These are phyloP conservation scores for Agonopterix arenella DNA, from an alignment of 2,888 invertebrate genomes.

Conservation along the genomic window DNA sequence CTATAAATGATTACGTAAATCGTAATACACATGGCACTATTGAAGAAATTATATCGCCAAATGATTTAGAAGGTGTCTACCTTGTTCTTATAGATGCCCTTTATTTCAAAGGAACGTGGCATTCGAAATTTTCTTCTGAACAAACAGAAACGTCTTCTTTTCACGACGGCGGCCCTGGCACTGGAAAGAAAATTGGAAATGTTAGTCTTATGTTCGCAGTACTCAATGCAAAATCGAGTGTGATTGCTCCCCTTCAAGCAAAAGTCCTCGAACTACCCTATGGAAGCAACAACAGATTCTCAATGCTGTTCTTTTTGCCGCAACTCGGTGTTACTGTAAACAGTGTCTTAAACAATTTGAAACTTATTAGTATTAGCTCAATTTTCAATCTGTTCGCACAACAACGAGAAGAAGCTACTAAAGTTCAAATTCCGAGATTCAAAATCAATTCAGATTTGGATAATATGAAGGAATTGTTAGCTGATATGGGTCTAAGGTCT, in stretches of 20 bases:
- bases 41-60: constrained; percentile 42
- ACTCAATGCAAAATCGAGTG: constrained; percentile 27
- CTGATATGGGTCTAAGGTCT: constrained; percentile 51
- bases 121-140: constrained; percentile 30
- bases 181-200: constrained; percentile 36
- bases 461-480: constrained; percentile 58
- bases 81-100: constrained; percentile 50
- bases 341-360: constrained; percentile 67
- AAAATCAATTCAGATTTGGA: constrained; percentile 66
- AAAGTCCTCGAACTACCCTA: constrained; percentile 54
- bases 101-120: constrained; percentile 58
- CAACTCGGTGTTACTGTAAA: constrained; percentile 48
- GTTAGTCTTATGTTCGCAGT: constrained; percentile 48
- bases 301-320: constrained; percentile 81
- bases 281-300: constrained; percentile 53
- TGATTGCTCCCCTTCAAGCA: constrained; percentile 31
- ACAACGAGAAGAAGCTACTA: constrained; percentile 48
- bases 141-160: constrained; percentile 44
- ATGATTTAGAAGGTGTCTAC: constrained; percentile 35
- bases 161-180: constrained; percentile 42
- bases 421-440: constrained; percentile 78
- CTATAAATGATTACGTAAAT: constrained; percentile 47
- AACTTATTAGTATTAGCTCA: constrained; percentile 50
- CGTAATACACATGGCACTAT: constrained; percentile 44
- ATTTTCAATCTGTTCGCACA: constrained; percentile 58